Conservation (phyloP, 2,888 invertebrate species). For the Zonitis immaculata region DNA sequence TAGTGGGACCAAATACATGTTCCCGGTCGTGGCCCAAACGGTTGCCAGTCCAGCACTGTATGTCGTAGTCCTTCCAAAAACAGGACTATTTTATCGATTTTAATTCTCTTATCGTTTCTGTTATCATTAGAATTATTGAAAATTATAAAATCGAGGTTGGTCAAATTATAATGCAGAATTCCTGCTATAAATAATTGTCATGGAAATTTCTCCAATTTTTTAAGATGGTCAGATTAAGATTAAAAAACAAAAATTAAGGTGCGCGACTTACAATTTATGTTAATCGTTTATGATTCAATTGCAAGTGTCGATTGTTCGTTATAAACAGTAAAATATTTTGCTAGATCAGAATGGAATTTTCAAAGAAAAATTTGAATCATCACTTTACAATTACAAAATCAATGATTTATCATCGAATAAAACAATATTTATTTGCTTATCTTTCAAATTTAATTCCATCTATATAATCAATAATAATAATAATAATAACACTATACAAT, state of each 20-base stretch:
- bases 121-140: too few relatives aligned
- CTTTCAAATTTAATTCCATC: conserved; percentile 31
- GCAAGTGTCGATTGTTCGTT: not conserved
- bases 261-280: not conserved
- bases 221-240: not conserved
- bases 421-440: not conserved
- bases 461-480: conserved; percentile 28
- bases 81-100: too few relatives aligned
- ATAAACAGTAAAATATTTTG: not conserved
- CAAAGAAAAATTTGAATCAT: not conserved
- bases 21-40: too few relatives aligned
- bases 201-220: too few relatives aligned
- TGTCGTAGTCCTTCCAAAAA: too few relatives aligned
- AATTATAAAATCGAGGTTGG: too few relatives aligned
- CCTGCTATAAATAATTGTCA: too few relatives aligned
- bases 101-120: too few relatives aligned
- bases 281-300: not conserved
- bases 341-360: not conserved
- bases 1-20: too few relatives aligned
- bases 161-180: too few relatives aligned
- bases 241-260: not conserved
- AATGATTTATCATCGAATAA: too few relatives aligned
- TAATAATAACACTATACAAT: conserved; percentile 44
- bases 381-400: not conserved
- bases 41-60: too few relatives aligned